Conservation (phyloP, 2,797 vertebrate species). For the Sparus aurata region DNA sequence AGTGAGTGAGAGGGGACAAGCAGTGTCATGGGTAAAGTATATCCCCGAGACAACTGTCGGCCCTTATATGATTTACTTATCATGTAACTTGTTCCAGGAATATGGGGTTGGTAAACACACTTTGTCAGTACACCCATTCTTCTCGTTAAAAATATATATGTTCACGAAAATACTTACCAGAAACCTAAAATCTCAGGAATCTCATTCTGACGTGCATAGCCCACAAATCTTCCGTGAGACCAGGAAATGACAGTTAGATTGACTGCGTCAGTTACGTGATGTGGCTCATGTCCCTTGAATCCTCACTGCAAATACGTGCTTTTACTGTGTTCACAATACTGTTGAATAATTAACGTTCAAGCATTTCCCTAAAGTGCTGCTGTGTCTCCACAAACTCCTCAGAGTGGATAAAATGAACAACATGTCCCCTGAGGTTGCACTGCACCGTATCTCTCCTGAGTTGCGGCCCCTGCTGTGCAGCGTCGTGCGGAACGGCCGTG, state of each 20-base stretch:
- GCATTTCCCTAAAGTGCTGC: background rate
- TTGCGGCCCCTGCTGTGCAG: slow-evolving; percentile 93
- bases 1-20: background rate
- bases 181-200: background rate
- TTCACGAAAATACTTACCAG: too few species aligned
- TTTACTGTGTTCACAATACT: too few species aligned
- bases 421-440: slow-evolving; percentile 95
- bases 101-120: too few species aligned
- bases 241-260: slow-evolving; percentile 15
- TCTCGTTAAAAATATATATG: background rate
- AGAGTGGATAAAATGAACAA: slow-evolving; percentile 83
- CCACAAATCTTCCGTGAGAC: background rate
- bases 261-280: background rate
- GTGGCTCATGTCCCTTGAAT: background rate
- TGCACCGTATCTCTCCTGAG: slow-evolving; percentile 95
- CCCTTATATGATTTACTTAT: too few species aligned
- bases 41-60: background rate
- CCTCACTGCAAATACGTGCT: accelerated
- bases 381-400: slow-evolving; percentile 32
- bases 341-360: background rate
- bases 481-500: slow-evolving; percentile 94
- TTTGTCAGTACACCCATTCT: background rate
- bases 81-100: background rate
- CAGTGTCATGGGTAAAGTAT: background rate
- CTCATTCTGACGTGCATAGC: background rate